These are phyloP conservation scores for Erannis defoliaria DNA, from an alignment of 2,888 invertebrate species.

Conservation along the genomic window DNA sequence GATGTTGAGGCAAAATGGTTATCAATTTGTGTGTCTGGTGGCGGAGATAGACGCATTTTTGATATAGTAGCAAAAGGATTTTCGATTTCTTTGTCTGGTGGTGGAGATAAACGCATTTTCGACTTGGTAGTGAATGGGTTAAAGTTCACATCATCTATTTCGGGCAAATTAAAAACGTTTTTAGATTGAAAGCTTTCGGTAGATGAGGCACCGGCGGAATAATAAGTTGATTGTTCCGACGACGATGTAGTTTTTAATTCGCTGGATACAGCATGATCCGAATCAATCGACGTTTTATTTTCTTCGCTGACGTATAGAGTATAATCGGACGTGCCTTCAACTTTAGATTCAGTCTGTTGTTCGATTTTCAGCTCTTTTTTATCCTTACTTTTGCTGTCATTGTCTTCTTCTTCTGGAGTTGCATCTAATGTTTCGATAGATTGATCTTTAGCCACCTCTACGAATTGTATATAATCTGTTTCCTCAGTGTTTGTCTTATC, in stretches of 20 bases:
- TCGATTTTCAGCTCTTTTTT: neutral
- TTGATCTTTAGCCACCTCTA: neutral
- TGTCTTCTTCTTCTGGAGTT: neutral
- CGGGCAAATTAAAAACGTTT: constrained; percentile 76
- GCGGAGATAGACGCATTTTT: constrained; percentile 63
- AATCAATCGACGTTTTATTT: constrained; percentile 30
- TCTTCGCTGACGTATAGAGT: constrained; percentile 16
- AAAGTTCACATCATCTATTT: constrained; percentile 71
- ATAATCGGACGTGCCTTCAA: constrained; percentile 15
- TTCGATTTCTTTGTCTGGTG: constrained; percentile 44
- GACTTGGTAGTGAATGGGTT: constrained; percentile 72
- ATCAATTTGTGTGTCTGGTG: constrained; percentile 68
- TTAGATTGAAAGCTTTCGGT: constrained; percentile 56
- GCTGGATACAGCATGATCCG: constrained; percentile 29
- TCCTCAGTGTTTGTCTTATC: neutral
- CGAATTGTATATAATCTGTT: neutral
- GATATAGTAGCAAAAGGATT: constrained; percentile 54
- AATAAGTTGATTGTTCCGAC: constrained; percentile 65
- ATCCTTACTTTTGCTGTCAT: neutral
- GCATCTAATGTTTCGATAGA: neutral
- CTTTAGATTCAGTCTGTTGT: neutral
- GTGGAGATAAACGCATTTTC: constrained; percentile 64
- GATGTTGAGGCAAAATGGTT: constrained; percentile 71
- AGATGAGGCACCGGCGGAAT: constrained; percentile 60
- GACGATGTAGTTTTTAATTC: constrained; percentile 58